A percentile compares a stretch with the other conserved stretches of the same genome.
Evolutionary conservation across 2,888 invertebrate genomes (phyloP).

Genomic region (Drosophila nr. fundita): DNA sequence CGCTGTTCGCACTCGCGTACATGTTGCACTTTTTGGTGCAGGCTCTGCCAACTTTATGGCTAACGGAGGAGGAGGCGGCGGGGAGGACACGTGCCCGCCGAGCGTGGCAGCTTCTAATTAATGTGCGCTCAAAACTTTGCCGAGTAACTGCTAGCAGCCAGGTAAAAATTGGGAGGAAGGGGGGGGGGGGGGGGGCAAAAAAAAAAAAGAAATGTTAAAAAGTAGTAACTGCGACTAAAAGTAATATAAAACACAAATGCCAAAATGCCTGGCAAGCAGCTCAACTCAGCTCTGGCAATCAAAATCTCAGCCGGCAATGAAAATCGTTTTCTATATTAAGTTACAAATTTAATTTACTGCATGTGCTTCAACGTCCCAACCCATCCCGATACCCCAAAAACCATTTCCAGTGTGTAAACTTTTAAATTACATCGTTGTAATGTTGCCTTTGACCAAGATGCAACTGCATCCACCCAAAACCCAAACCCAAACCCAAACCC

Average conservation of each 20-base stretch:
- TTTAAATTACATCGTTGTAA: slow-evolving; percentile 70
- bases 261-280: slow-evolving; percentile 51
- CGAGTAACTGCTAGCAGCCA: slow-evolving; percentile 20
- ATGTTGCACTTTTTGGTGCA: slow-evolving; percentile 68
- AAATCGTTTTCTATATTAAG: slow-evolving; percentile 66
- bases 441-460: slow-evolving; percentile 48
- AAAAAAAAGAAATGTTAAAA: background rate
- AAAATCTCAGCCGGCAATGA: slow-evolving; percentile 53
- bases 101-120: slow-evolving; percentile 80
- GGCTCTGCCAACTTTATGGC: slow-evolving; percentile 54
- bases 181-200: background rate
- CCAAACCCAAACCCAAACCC: background rate
- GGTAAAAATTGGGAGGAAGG: background rate
- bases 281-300: slow-evolving; percentile 35
- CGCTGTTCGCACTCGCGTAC: slow-evolving; percentile 22
- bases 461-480: background rate
- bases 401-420: slow-evolving; percentile 50
- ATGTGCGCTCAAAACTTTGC: slow-evolving; percentile 71
- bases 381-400: background rate
- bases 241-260: slow-evolving; percentile 57
- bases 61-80: background rate
- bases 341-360: slow-evolving; percentile 72
- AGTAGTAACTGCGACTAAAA: slow-evolving; percentile 31
- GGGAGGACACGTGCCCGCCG: slow-evolving; percentile 55
- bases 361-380: slow-evolving; percentile 53